Evolutionary conservation across 1,140 invertebrate genomes (phyloP), one percentile per base, ranked within the genome.

Genomic region (Druon quercuslanigerum): DNA sequence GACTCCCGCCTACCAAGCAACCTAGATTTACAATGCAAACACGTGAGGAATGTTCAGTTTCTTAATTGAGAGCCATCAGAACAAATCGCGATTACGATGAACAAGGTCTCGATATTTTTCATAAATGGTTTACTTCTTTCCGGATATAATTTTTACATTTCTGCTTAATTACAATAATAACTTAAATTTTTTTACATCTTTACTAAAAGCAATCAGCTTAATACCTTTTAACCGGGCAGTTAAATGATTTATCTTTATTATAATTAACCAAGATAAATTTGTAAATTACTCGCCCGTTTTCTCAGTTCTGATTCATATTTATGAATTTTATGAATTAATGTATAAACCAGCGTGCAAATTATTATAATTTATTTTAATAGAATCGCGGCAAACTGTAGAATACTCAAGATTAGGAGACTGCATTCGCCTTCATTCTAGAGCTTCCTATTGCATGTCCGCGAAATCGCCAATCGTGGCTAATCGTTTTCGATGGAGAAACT

Each of bases 1-100:
- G 88, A 92, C 90, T 84, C 90, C 89, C 83, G 90, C 90, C 73
- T 84, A 82, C 80, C 72, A 73, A 79, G 79, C 77, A 74, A 83
- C 74, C 80, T 83, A 78, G 75, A 81, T 75, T 76, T 78, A 74
- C 25, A 71, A 66, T 66, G 33, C 57, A 54, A 46, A 54, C 70
- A 50, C 66, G 74, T 40, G 19, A 71, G 5, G 12, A 66, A 66
- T 40, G 14, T n/a, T n/a, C n/a, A 40, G n/a, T 40, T 52, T 40
- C 40, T 25, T 40, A 33, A 40, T 60, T 60, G 20, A 46, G 19
- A 70, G 70, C 40, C 16, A 46, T 8, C 25, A 66, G 14, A 51
- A 66, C 25, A 60, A 57, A 46, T 60, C 57, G 33, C 50, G 56
- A 70, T 66, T 75, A 19, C 46, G 19, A 75, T 74, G 7, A 54